These are phyloP conservation scores for Stictonetta naevosa DNA, from an alignment of 2,113 vertebrate genomes.

Conservation along the genomic window DNA sequence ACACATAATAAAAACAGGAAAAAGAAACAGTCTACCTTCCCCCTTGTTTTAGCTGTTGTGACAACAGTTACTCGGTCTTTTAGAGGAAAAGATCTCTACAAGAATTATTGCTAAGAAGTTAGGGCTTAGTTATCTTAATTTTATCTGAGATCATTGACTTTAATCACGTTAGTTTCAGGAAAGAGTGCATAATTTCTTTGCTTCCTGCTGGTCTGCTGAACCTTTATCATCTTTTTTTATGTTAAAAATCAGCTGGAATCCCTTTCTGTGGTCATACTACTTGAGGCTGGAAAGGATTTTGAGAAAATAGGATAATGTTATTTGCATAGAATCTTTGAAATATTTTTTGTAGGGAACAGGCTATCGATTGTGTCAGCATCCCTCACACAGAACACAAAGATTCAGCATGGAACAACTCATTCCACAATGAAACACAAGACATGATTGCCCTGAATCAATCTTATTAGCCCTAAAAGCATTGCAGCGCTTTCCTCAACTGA, in stretches of 20 bases:
- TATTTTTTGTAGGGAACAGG: conserved; percentile 7
- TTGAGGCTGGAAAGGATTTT: conserved; percentile 20
- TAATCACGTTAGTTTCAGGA: conserved; percentile 47
- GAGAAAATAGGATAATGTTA: conserved; percentile 65
- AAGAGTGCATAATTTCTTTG: background rate
- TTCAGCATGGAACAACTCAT: conserved; percentile 12
- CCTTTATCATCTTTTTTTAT: background rate
- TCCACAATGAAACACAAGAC: conserved; percentile 25
- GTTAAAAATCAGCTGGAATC: conserved; percentile 47
- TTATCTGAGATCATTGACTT: conserved; percentile 41
- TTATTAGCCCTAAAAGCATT: conserved; percentile 13
- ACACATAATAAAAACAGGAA: rapidly evolving
- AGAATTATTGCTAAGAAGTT: conserved; percentile 1
- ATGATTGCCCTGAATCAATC: conserved; percentile 3
- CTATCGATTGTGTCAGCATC: conserved; percentile 65
- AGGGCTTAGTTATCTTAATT: conserved; percentile 21
- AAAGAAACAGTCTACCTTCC: background rate
- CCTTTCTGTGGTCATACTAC: conserved; percentile 8
- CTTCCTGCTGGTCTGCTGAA: conserved; percentile 41
- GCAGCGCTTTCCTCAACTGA: background rate
- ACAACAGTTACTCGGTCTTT: background rate
- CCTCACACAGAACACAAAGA: conserved; percentile 12
- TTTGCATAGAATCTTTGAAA: conserved; percentile 62
- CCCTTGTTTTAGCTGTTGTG: background rate
- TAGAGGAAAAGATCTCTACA: background rate